Conservation (phyloP, 2,113 vertebrate species). For the Gymnocephalus cernua region DNA sequence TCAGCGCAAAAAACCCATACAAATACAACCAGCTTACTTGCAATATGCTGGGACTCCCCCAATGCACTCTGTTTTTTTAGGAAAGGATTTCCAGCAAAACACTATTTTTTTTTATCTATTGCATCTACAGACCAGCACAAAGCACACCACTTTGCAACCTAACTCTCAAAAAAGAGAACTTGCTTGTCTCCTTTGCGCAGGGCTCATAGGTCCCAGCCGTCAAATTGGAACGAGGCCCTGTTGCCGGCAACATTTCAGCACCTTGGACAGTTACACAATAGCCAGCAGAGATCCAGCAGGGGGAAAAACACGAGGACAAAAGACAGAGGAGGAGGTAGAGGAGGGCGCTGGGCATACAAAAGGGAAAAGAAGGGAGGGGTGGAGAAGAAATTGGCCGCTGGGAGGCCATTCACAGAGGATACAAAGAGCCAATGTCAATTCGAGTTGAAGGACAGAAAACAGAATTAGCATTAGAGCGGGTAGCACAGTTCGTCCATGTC, state of each 20-base stretch:
- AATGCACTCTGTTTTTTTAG: neutral
- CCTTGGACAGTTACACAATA: constrained; percentile 76
- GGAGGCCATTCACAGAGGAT: constrained; percentile 60
- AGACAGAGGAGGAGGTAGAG: constrained; percentile 44
- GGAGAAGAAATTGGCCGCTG: constrained; percentile 54
- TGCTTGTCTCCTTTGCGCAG: neutral
- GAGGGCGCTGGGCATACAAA: constrained; percentile 17
- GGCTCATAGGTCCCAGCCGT: constrained; percentile 8
- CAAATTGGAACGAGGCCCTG: constrained; percentile 27
- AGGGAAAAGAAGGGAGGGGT: neutral
- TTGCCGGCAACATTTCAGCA: constrained; percentile 73
- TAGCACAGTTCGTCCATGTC: constrained; percentile 42
- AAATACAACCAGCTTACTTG: constrained; percentile 3
- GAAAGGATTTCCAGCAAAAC: constrained; percentile 6
- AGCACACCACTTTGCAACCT: neutral
- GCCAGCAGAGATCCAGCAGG: constrained; percentile 48
- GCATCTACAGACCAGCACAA: neutral
- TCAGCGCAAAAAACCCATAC: constrained; percentile 5
- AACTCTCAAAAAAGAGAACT: neutral
- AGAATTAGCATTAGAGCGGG: constrained; percentile 58
- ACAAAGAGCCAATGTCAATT: constrained; percentile 71
- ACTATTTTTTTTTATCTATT: neutral
- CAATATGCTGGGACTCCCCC: constrained; percentile 1
- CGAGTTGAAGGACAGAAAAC: constrained; percentile 61
- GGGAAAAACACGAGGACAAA: constrained; percentile 42